Percentiles rank a stretch among this genome's conserved stretches.
Conservation (phyloP, 2,113 vertebrate species). For the Galemys pyrenaicus region DNA sequence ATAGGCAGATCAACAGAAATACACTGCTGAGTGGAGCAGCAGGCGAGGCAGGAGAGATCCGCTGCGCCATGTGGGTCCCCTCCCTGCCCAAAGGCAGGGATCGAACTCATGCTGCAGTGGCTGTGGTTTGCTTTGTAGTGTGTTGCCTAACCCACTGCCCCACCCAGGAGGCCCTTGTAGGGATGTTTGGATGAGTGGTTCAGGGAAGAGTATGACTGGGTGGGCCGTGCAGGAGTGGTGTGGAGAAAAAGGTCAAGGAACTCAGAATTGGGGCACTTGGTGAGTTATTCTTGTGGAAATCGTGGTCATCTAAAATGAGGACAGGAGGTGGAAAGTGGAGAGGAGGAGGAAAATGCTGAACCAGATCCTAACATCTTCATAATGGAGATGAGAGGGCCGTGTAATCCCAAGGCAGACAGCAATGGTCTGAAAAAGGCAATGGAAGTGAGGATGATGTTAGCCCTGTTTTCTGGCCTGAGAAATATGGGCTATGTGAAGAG, state of each 20-base stretch:
- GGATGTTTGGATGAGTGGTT: conserved; percentile 18
- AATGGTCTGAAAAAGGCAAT: neutral
- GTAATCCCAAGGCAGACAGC: neutral
- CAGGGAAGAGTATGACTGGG: neutral
- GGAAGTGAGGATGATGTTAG: neutral
- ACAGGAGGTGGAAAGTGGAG: neutral
- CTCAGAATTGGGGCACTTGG: neutral
- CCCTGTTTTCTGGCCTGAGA: neutral
- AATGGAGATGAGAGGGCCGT: neutral
- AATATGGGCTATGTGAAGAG: neutral
- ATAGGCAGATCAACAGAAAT: too few species aligned
- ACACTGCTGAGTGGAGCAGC: too few species aligned
- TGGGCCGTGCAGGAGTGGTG: neutral
- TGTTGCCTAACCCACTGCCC: too few species aligned
- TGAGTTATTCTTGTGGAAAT: neutral
- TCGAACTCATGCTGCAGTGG: too few species aligned
- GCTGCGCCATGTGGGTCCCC: too few species aligned
- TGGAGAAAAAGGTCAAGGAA: neutral
- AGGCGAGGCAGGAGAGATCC: too few species aligned
- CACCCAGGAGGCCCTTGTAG: too few species aligned
- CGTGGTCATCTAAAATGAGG: neutral
- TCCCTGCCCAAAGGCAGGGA: too few species aligned
- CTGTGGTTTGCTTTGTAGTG: too few species aligned
- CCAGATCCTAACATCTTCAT: neutral
- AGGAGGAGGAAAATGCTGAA: neutral